Evolutionary conservation across 1,140 invertebrate species (phyloP).

Genomic region (Formica selysi): DNA sequence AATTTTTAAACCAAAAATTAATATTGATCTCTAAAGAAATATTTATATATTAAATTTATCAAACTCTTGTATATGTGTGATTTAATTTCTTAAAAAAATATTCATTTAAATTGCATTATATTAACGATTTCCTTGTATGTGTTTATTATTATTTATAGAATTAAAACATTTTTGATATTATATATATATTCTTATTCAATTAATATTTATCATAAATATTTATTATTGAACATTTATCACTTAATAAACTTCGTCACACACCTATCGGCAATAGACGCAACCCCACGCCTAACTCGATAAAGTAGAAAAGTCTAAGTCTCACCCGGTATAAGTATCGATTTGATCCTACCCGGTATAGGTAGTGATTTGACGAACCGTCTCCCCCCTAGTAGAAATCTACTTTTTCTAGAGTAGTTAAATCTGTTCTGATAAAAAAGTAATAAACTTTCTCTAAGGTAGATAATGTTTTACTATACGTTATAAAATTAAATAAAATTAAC

Average conservation of each 20-base stretch:
- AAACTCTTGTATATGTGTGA: too few relatives aligned
- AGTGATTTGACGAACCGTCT: conserved; percentile 24
- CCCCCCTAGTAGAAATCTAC: neutral
- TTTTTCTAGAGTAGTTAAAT: conserved; percentile 16
- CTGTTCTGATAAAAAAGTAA: neutral
- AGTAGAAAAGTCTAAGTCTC: conserved; percentile 1
- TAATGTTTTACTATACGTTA: neutral
- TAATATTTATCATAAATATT: neutral
- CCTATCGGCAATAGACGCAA: conserved; percentile 25
- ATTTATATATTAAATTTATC: neutral
- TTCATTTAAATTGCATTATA: too few relatives aligned
- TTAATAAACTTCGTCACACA: neutral
- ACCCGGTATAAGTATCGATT: conserved; percentile 29
- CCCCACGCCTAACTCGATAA: conserved; percentile 13
- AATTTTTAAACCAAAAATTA: neutral
- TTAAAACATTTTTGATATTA: neutral
- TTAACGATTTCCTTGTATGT: too few relatives aligned
- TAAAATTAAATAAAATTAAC: neutral
- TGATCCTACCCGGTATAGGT: neutral
- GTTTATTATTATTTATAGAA: too few relatives aligned
- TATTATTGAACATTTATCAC: neutral
- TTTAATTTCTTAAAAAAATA: too few relatives aligned
- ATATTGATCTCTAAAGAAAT: neutral
- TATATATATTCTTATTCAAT: neutral
- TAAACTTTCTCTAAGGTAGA: neutral